Base-by-base conservation (phyloP, 2,888 invertebrate species). In the Nomada fabriciana region DNA sequence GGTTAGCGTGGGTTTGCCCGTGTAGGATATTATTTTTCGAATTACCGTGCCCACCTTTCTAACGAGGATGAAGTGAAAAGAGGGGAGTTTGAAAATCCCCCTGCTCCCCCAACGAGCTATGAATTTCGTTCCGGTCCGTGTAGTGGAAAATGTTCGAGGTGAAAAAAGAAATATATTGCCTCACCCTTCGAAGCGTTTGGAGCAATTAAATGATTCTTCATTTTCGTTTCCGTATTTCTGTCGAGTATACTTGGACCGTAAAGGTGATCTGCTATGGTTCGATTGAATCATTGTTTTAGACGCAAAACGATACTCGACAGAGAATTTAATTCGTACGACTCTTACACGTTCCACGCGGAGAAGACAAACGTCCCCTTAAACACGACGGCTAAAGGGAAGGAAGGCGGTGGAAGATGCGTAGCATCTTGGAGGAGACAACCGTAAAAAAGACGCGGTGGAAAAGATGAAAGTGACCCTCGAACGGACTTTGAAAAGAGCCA, bases 381-480 rank as follows among this genome's bases (percentile, higher is more conserved):
- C 69, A 50, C n/a, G 47, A 18, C n/a, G 23, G 36, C 3, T 23
- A 47, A 53, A 50, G 29, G 5, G 11, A 55, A 23, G 36, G 82
- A 63, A 67, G 52, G 57, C 64, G 23, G 11, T 43, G 15, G 20
- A 7, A 20, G 64, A 65, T 65, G 74, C 67, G 69, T 72, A 57
- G 59, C 72, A 64, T 83, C 79, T 72, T 71, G 69, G 75, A 72
- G 59, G 61, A 75, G 79, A 61, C 63, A 76, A 76, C 59, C 86
- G 84, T 72, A 70, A 80, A 83, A 80, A 83, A 80, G 75, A 77
- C 67, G 63, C 69, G 64, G 74, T 59, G 72, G 73, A 81, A 76
- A 68, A 89, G 87, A 84, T 84, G 80, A 88, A 86, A 89, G 86
- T 84, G 83, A 86, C 81, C 84, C 77, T 78, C 81, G 81, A 81